Base-by-base conservation (phyloP, 92 coral and sea anemone genomes). In the Metridium senile region DNA sequence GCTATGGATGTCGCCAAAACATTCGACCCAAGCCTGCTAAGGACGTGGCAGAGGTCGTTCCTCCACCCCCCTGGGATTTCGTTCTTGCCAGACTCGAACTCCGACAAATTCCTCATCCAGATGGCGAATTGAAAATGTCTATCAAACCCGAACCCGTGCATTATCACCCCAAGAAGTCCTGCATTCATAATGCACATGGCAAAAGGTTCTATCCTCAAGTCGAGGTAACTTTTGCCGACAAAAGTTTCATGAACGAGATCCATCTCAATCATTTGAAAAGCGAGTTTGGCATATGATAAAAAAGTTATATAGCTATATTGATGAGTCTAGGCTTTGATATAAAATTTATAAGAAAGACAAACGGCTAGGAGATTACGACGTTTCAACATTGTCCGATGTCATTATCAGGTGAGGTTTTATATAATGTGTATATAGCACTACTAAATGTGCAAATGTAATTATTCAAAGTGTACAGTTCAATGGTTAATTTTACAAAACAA, bases 11-110 rank as follows among this genome's bases (percentile, higher is more conserved):
- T 53, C 66, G 74, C 56, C 31, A 58, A 16, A 77, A 84, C 73
- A 84, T 84, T 74, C 64, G 83, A 18, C 88, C 83, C 7, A 58
- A 77, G 70, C 83, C 88, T 17, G 0, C 26, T 32, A 84, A 77
- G 72, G 74, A 72, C 43, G 79, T 65, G n/a, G 26, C 65, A 16
- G 68, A 70, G 46, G 53, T 62, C 21, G 68, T 77, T 30, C 83
- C 88, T 62, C 83, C 83, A 51, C 83, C 79, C 28, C 88, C 88
- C 22, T 84, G 88, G 88, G 83, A 84, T 68, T 70, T 76, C 56
- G 83, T 84, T 33, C 82, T 82, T 32, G 82, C 77, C 0, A 27
- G 82, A 43, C 73, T 82, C 29, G 87, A 82, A 34, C 73, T 83
- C 0, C 26, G 83, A 39, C 80, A 31, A 71, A 76, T 83, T 27